These are phyloP conservation scores for Salminus brasiliensis DNA, from an alignment of 2,113 vertebrate genomes.

Conservation along the genomic window DNA sequence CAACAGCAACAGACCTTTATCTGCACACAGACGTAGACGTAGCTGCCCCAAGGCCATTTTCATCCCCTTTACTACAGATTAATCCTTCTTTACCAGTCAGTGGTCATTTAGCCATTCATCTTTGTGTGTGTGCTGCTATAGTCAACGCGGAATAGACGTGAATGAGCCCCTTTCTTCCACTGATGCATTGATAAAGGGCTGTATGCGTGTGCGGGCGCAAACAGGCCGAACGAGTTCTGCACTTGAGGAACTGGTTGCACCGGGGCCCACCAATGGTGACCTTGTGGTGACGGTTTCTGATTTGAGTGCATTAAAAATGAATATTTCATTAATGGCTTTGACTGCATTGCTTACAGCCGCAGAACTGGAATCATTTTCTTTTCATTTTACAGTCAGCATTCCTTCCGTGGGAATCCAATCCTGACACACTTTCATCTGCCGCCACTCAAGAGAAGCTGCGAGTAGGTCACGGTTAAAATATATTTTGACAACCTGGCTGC, in stretches of 20 bases:
- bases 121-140: conserved; percentile 12
- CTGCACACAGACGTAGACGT: not conserved
- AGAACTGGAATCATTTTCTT: not conserved
- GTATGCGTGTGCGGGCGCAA: not conserved
- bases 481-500: too few species aligned
- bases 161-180: not conserved
- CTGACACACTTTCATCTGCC: not conserved
- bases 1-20: not conserved
- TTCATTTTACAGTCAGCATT: not conserved
- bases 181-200: not conserved
- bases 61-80: not conserved
- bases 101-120: conserved; percentile 11
- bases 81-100: not conserved
- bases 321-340: too few species aligned
- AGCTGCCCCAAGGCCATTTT: not conserved
- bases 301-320: not conserved
- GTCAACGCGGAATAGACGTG: not conserved
- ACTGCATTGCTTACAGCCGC: not conserved
- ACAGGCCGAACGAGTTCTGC: conserved; percentile 36
- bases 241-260: conserved; percentile 29
- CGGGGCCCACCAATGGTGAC: conserved; percentile 9
- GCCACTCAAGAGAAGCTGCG: too few species aligned
- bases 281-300: conserved; percentile 16
- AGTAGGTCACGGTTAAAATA: too few species aligned
- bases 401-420: not conserved